phyloP scores from a whole-genome alignment of 2,113 vertebrate species.

The Lutjanus erythropterus region DNA sequence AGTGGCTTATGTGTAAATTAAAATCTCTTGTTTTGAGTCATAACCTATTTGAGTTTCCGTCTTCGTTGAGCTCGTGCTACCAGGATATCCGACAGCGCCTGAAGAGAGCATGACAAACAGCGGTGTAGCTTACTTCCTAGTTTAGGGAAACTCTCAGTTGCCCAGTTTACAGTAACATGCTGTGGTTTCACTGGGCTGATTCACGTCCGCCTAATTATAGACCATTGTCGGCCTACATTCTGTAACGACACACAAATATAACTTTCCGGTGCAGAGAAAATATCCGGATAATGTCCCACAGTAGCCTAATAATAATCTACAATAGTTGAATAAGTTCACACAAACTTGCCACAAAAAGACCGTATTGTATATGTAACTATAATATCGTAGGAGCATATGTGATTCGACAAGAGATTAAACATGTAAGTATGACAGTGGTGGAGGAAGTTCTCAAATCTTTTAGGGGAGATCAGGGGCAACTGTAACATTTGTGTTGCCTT shows the following conservation, averaged over 20 bases:
- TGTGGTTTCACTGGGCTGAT: not conserved
- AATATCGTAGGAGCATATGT: not conserved
- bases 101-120: slow-evolving; percentile 19
- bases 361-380: not conserved
- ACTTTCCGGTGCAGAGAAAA: not conserved
- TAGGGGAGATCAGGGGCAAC: too few relatives aligned
- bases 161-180: slow-evolving; percentile 16
- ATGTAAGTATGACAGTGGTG: not conserved
- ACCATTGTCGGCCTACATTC: not conserved
- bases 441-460: too few relatives aligned
- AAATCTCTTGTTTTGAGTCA: not conserved
- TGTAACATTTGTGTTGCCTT: too few relatives aligned
- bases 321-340: not conserved
- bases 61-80: fast-evolving
- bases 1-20: fast-evolving
- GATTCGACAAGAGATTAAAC: not conserved
- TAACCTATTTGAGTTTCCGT: not conserved
- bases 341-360: not conserved
- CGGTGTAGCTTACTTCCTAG: slow-evolving; percentile 42
- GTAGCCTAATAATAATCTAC: not conserved
- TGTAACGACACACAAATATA: not conserved
- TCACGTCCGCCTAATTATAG: not conserved
- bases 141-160: not conserved
- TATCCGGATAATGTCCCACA: not conserved
- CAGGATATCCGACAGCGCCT: not conserved